These are phyloP conservation scores for Echinops telfairi DNA, from an alignment of 2,113 vertebrate genomes.

Conservation along the genomic window DNA sequence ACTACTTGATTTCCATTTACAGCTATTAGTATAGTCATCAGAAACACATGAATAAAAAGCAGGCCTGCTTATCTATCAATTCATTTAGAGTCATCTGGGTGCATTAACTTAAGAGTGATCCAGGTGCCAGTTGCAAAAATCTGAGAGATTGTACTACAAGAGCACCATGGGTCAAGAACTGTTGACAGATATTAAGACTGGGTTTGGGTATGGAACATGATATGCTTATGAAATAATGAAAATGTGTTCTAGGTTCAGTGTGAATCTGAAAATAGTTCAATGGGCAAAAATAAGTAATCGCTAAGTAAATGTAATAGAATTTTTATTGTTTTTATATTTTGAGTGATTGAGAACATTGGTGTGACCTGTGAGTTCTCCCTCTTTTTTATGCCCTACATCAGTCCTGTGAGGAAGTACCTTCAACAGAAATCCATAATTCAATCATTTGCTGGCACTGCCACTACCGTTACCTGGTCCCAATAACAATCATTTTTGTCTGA, in stretches of 20 bases:
- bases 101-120: not conserved
- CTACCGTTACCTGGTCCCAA: not conserved
- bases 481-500: not conserved
- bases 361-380: not conserved
- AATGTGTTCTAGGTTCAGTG: not conserved
- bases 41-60: constrained; percentile 16
- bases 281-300: not conserved
- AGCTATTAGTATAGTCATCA: not conserved
- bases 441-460: not conserved
- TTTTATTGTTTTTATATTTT: not conserved
- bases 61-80: constrained; percentile 57
- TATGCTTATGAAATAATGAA: constrained; percentile 35
- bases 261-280: constrained; percentile 17
- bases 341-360: not conserved
- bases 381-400: not conserved
- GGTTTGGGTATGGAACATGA: not conserved
- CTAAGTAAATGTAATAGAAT: not conserved
- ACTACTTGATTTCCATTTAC: constrained; percentile 45
- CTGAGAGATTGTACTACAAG: constrained; percentile 42
- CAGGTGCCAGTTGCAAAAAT: constrained; percentile 50
- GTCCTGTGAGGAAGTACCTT: not conserved
- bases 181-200: constrained; percentile 55
- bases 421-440: not conserved
- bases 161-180: constrained; percentile 33
- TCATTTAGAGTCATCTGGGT: constrained; percentile 38